A percentile compares a stretch with the other conserved stretches of the same genome.
phyloP scores from a whole-genome alignment of 2,113 vertebrate species.

The Rhizomys pruinosus region DNA sequence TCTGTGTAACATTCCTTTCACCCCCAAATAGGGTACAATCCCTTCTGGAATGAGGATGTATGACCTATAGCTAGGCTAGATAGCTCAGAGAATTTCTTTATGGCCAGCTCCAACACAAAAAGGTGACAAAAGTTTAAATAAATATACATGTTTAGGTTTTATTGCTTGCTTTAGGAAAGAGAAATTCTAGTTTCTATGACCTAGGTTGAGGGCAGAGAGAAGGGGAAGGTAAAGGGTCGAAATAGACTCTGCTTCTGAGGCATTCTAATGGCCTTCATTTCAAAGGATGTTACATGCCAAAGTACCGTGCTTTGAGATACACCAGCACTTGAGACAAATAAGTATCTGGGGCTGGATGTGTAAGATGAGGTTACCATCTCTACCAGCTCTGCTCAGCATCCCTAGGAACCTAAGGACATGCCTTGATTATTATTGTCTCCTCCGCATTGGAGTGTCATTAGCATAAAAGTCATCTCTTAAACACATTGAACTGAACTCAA shows the following conservation, averaged over 20 bases:
- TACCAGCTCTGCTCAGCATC: not conserved
- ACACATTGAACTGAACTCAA: conserved; percentile 72
- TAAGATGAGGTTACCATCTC: not conserved
- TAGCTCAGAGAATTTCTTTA: not conserved
- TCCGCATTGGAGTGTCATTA: conserved; percentile 63
- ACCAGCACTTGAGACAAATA: not conserved
- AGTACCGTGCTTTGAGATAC: not conserved
- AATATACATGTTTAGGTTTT: not conserved
- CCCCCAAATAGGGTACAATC: not conserved
- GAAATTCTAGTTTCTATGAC: not conserved
- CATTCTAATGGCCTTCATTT: not conserved
- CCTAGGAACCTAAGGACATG: conserved; percentile 50
- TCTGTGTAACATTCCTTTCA: not conserved
- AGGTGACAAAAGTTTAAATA: not conserved
- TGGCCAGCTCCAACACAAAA: not conserved
- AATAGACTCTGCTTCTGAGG: not conserved
- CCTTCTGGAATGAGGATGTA: not conserved
- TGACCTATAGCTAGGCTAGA: not conserved
- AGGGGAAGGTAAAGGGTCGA: not conserved
- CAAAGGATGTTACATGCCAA: not conserved
- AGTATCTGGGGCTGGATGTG: not conserved
- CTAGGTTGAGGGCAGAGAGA: too few species aligned
- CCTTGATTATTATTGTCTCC: conserved; percentile 63
- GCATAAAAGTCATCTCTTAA: conserved; percentile 76
- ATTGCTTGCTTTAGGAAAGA: not conserved